Conservation (phyloP, 2,113 vertebrate species). For the Hystrix cristata region DNA sequence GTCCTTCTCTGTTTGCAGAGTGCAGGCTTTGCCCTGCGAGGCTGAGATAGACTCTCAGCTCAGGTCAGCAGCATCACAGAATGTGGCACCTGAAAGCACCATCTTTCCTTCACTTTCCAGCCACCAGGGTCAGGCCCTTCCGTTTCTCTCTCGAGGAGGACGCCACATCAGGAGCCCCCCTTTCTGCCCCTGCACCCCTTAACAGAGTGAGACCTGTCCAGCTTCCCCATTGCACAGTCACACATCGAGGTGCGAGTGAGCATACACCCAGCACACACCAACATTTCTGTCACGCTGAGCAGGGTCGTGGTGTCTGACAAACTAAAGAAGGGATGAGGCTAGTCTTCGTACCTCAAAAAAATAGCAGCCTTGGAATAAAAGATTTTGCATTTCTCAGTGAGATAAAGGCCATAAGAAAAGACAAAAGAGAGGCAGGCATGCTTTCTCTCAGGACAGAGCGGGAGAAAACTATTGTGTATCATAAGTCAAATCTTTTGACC, state of each 20-base stretch:
- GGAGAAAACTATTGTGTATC: background rate
- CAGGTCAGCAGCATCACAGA: background rate
- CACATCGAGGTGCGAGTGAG: fast-evolving
- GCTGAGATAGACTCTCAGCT: background rate
- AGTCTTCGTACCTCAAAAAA: fast-evolving
- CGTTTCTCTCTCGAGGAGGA: background rate
- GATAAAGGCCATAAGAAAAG: background rate
- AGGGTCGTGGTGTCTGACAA: fast-evolving
- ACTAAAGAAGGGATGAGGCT: background rate
- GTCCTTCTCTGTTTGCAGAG: background rate
- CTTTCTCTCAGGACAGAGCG: background rate
- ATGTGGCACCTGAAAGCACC: fast-evolving
- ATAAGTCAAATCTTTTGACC: background rate
- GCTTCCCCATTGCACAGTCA: fast-evolving
- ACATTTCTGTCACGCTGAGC: too few species aligned
- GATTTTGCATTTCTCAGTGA: background rate
- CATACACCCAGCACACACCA: fast-evolving
- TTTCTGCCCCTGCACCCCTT: background rate
- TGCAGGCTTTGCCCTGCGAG: fast-evolving
- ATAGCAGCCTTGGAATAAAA: background rate
- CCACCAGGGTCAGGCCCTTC: fast-evolving
- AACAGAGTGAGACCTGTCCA: background rate
- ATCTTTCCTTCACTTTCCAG: fast-evolving
- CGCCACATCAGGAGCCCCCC: fast-evolving
- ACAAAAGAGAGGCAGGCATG: too few species aligned